Evolutionary conservation across 1,140 invertebrate species (phyloP).

Genomic region (Camponotus floridanus): DNA sequence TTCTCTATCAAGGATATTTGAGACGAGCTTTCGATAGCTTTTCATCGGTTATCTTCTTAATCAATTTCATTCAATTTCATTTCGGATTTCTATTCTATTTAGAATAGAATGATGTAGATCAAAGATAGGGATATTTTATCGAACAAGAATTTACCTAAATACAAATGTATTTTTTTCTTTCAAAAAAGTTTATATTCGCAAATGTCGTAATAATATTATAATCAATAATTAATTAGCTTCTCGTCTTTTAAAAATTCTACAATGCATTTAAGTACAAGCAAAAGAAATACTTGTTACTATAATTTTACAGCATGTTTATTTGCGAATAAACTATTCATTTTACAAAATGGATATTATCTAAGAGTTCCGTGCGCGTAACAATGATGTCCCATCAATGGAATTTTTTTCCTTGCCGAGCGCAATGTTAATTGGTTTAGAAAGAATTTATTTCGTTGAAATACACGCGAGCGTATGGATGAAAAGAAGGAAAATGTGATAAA

Average conservation of each 20-base stretch:
- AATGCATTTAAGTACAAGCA: background rate
- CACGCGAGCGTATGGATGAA: background rate
- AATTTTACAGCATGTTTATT: background rate
- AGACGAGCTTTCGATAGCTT: background rate
- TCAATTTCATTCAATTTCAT: background rate
- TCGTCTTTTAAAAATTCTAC: no score
- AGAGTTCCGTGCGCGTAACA: background rate
- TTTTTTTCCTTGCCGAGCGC: background rate
- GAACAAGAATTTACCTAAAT: background rate
- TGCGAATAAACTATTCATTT: constrained; percentile 1
- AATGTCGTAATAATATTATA: background rate
- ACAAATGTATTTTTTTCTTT: background rate
- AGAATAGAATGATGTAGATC: background rate
- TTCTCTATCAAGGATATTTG: background rate
- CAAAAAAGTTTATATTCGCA: background rate
- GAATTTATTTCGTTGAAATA: constrained; percentile 10
- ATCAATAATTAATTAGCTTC: background rate
- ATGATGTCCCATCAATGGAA: background rate
- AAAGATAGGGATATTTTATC: background rate
- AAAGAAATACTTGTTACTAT: background rate
- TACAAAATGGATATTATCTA: background rate
- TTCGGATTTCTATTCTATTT: background rate
- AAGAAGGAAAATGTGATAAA: background rate
- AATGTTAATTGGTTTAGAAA: constrained; percentile 45
- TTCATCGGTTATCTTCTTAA: background rate